Conservation (phyloP, 2,797 vertebrate genomes). For the Argya squamiceps region DNA sequence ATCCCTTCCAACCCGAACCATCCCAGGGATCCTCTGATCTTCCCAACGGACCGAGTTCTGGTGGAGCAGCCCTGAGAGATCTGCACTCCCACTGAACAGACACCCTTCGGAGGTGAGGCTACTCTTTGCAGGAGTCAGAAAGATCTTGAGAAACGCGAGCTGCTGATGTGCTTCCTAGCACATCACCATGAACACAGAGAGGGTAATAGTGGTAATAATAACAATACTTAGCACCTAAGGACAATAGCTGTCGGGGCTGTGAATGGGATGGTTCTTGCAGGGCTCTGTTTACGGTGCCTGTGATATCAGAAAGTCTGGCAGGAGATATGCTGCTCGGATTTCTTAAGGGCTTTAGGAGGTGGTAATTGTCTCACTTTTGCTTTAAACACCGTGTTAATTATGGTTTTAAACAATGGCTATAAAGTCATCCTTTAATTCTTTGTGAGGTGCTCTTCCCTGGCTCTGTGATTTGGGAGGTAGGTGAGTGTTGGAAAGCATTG, state of each 20-base stretch:
- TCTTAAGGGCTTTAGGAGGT: conserved; percentile 30
- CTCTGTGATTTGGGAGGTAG: neutral
- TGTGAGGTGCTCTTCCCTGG: neutral
- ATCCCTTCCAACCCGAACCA: neutral
- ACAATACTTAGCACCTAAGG: neutral
- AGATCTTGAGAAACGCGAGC: neutral
- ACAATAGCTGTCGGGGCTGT: neutral
- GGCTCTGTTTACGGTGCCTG: neutral
- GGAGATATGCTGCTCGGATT: neutral
- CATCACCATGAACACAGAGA: neutral
- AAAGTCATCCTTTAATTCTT: neutral
- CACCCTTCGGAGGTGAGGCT: neutral
- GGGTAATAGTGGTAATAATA: neutral
- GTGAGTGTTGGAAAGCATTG: neutral
- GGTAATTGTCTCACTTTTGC: conserved; percentile 46
- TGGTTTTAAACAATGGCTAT: conserved; percentile 1
- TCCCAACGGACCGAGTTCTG: neutral
- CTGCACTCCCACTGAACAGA: neutral
- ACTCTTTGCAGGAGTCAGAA: neutral
- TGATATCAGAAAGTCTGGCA: conserved; percentile 14
- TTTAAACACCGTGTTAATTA: conserved; percentile 40
- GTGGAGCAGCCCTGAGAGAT: neutral
- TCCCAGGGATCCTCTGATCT: neutral
- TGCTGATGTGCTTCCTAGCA: neutral
- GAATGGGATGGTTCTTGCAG: neutral